These are phyloP conservation scores for Pseudotriccus pelzelni DNA, from an alignment of 2,797 vertebrate species.

Conservation along the genomic window DNA sequence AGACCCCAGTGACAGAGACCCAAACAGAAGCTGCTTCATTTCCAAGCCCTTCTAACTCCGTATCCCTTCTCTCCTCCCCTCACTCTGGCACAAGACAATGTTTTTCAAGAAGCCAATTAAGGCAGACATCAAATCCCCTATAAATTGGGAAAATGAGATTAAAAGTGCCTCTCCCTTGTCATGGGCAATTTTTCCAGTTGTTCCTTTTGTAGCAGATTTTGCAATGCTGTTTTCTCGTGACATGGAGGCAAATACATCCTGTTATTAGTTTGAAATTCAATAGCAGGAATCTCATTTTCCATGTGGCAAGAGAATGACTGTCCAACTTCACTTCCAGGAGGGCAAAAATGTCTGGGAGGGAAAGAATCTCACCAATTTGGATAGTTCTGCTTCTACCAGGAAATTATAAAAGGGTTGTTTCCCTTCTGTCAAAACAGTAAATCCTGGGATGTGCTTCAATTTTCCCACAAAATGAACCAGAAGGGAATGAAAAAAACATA, in stretches of 20 bases:
- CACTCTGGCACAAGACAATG: rapidly evolving
- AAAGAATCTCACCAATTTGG: background rate
- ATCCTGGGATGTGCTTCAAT: background rate
- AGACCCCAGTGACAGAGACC: background rate
- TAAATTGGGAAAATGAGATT: background rate
- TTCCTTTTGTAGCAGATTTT: background rate
- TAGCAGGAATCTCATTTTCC: background rate
- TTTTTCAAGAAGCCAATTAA: rapidly evolving
- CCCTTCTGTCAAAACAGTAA: background rate
- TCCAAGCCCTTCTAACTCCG: background rate
- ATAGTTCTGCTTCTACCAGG: background rate
- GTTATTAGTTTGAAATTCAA: background rate
- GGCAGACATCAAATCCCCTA: background rate
- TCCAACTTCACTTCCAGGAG: background rate
- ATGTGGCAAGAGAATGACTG: background rate
- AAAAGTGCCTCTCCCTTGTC: background rate
- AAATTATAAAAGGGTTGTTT: background rate
- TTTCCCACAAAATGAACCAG: background rate
- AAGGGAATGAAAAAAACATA: background rate
- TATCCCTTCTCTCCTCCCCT: too few relatives aligned
- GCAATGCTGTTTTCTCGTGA: background rate
- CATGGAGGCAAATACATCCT: background rate
- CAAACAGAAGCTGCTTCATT: background rate
- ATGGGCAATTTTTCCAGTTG: background rate
- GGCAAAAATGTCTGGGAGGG: background rate